These are phyloP conservation scores for Neolamprologus caudopunctatus DNA, from an alignment of 2,113 vertebrate species.

Conservation along the genomic window DNA sequence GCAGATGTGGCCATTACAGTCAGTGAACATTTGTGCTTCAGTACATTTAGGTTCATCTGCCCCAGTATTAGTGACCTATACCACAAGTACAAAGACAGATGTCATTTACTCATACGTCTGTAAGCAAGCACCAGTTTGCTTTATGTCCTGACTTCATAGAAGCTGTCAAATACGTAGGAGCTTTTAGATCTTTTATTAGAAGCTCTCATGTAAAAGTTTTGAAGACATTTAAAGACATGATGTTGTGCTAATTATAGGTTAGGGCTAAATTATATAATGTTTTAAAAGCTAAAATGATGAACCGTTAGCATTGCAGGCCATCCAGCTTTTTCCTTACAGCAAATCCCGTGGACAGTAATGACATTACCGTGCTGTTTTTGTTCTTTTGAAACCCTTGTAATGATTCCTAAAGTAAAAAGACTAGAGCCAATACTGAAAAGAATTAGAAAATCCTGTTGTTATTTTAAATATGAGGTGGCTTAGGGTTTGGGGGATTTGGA, in stretches of 20 bases:
- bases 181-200: constrained; percentile 27
- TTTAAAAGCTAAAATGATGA: background rate
- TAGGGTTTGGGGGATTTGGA: constrained; percentile 1
- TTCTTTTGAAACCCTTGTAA: background rate
- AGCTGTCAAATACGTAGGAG: background rate
- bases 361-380: background rate
- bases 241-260: constrained; percentile 22
- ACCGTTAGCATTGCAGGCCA: background rate
- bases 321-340: background rate
- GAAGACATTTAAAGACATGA: constrained; percentile 28
- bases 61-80: background rate
- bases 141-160: background rate
- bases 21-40: constrained; percentile 7
- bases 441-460: background rate
- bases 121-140: background rate
- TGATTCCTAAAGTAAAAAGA: background rate
- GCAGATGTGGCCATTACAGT: constrained; percentile 40
- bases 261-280: background rate
- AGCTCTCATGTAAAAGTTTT: constrained; percentile 10
- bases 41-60: background rate
- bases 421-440: background rate
- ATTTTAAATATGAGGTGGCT: background rate
- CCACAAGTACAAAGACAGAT: constrained; percentile 45
- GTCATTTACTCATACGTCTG: background rate
- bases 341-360: background rate